Conservation (phyloP, 30 jellyfish, hydroid and myxozoan species). For the Nemopilema nomurai region DNA sequence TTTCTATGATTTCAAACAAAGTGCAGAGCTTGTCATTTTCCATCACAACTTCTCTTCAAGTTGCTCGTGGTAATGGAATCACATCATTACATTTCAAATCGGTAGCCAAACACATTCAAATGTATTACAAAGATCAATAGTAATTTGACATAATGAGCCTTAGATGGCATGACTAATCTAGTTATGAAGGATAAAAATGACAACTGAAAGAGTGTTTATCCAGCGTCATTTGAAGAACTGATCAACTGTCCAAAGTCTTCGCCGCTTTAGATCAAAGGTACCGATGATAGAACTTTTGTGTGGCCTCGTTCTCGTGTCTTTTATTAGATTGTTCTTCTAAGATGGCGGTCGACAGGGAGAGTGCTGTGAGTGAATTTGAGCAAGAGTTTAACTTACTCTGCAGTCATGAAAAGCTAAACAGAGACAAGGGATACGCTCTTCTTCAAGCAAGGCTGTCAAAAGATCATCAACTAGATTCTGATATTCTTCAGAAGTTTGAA, state of each 20-base stretch:
- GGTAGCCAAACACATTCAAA: no score
- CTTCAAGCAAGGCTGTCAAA: slow-evolving; percentile 40
- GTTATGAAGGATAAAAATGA: no score
- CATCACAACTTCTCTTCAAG: not conserved
- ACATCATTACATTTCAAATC: no score
- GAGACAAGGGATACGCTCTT: slow-evolving; percentile 76
- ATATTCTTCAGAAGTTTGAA: slow-evolving; percentile 11
- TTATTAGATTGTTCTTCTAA: not conserved
- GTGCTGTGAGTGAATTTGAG: slow-evolving; percentile 14
- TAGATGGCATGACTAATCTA: no score
- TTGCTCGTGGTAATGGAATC: not conserved
- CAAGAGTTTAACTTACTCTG: slow-evolving; percentile 74
- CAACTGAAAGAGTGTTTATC: no score
- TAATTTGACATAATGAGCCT: no score
- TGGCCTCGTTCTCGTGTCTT: no score
- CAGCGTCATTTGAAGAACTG: no score
- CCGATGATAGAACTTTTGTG: no score
- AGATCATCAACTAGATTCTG: not conserved
- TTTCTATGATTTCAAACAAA: not conserved
- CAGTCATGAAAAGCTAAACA: slow-evolving; percentile 83
- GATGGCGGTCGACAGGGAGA: slow-evolving; percentile 14
- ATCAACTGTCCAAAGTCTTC: no score
- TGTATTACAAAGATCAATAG: no score
- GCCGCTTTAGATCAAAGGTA: no score
- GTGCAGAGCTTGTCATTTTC: not conserved